Evolutionary conservation across 2,888 invertebrate genomes (phyloP), one percentile per base, ranked within the genome.

Genomic region (Bibio marci): DNA sequence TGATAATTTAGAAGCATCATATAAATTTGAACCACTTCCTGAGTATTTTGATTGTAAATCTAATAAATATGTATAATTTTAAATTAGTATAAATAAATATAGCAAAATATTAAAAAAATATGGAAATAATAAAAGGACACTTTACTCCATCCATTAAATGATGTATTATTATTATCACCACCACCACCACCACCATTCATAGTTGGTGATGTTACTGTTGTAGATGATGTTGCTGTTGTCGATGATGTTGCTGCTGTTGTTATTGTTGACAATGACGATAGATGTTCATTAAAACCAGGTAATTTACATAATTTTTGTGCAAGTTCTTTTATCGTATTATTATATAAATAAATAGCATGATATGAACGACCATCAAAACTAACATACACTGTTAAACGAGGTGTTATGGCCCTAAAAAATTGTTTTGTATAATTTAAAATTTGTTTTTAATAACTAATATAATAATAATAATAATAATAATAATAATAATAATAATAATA

Each of bases 361-460:
- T 80, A 91, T 44, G 70, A 67, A 40, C 63, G 66, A 40, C 67
- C 68, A 52, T 79, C 77, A 46, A 73, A 63, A 48, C 82, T 80
- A 42, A 90, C 76, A 62, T 87, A 92, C 38, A 92, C 66, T 1
- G 86, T 88, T 41, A 87, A 66, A 11, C 81, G 76, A 0, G 88
- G 88, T 38, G 77, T 69, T 48, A 77, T 71, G 12, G 70, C 62
- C 55, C 77, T 78, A 57, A 50, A 48, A 50, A 31, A 30, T 30
- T n/a, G n/a, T n/a, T n/a, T n/a, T n/a, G n/a, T n/a, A n/a, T n/a
- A n/a, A n/a, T n/a, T n/a, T n/a, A n/a, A n/a, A n/a, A n/a, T n/a
- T n/a, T n/a, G n/a, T n/a, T n/a, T n/a, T n/a, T n/a, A n/a, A n/a
- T n/a, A n/a, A n/a, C n/a, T n/a, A n/a, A n/a, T n/a, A n/a, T n/a